Evolutionary conservation across 2,888 invertebrate species (phyloP), one percentile per base, ranked within the genome.

Genomic region (Busseola fusca): DNA sequence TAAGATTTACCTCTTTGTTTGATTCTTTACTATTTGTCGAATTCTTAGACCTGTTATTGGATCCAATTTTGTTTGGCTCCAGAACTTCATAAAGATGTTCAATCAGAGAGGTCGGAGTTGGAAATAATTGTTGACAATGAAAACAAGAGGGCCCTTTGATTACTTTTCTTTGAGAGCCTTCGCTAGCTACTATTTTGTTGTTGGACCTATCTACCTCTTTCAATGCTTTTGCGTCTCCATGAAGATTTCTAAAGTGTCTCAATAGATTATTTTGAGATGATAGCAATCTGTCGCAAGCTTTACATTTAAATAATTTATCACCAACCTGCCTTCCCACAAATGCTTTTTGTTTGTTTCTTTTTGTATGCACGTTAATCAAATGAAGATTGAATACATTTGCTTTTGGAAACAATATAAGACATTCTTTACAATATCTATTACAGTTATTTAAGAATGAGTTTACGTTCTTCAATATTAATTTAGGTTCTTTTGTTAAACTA

Each of bases 61-160:
- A 59, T 25, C n/a, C 50, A 34, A 34, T 78, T 80, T 72, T 85
- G 65, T 84, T 85, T 57, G 86, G 83, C 69, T 91, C 84, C 37
- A 94, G 82, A 69, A 92, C 81, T 65, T 87, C 84, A 80, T 94
- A 94, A 50, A 94, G 87, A 74, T 94, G 94, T 66, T 94, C 91
- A 83, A 94, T 92, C 37, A 94, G 84, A 56, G 80, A 79, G 79
- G 88, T 87, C 65, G 88, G 87, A 54, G 86, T 88, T 64, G 84
- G 59, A 88, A 94, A 94, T 59, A 70, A 27, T 76, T 85, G 78
- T 30, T 89, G 84, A 76, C 94, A 94, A 80, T 94, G 94, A 80
- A 90, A 90, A 86, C 94, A 94, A 66, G 73, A 62, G 42, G 83
- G 79, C 27, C 74, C 82, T 64, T 75, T 50, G 10, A 21, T 42